These are phyloP conservation scores for Glyptemys insculpta DNA, from an alignment of 2,797 vertebrate genomes.

Conservation along the genomic window DNA sequence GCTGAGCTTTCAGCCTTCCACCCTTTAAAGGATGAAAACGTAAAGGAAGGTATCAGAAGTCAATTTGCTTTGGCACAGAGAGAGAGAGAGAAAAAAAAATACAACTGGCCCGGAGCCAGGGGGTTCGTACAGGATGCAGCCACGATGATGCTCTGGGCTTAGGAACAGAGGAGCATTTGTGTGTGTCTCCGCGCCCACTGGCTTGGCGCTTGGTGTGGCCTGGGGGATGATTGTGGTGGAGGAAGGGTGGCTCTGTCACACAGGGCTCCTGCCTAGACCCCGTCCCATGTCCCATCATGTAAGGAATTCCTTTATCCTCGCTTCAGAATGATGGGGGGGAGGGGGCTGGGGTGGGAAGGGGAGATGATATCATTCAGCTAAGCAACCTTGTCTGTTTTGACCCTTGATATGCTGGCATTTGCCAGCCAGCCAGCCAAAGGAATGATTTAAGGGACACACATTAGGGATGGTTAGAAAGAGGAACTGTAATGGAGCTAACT, in stretches of 20 bases:
- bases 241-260: neutral
- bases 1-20: conserved; percentile 31
- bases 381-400: neutral
- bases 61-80: conserved; percentile 63
- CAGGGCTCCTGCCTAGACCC: neutral
- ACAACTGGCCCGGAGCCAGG: conserved; percentile 43
- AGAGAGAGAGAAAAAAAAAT: neutral
- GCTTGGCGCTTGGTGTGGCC: fast-evolving
- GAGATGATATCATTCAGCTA: conserved; percentile 30
- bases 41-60: conserved; percentile 59
- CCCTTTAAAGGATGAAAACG: conserved; percentile 55
- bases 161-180: conserved; percentile 27
- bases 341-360: neutral
- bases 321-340: neutral
- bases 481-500: neutral
- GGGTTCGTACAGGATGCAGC: neutral
- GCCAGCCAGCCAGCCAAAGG: conserved; percentile 13
- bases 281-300: neutral
- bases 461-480: neutral
- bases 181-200: neutral
- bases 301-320: conserved; percentile 32
- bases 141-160: neutral
- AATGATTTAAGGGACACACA: neutral
- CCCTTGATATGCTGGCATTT: neutral
- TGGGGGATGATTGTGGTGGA: neutral